A percentile compares a stretch with the other conserved stretches of the same genome.
Conservation (phyloP, 2,113 vertebrate species). For the Pica pica region DNA sequence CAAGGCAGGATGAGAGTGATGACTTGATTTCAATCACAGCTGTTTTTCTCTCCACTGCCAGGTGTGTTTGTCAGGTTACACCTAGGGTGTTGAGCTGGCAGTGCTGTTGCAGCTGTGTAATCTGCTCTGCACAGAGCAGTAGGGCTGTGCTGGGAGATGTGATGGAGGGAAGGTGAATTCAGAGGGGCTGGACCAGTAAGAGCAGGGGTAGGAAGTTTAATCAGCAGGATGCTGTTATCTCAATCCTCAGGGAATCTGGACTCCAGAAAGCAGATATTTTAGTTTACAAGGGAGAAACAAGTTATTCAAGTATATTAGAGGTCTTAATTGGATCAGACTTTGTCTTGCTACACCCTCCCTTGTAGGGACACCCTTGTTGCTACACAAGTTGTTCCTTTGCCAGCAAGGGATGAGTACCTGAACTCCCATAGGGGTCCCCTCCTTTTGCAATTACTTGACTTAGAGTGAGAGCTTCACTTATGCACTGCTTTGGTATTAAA, state of each 20-base stretch:
- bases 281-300: background rate
- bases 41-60: background rate
- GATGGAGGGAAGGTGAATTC: background rate
- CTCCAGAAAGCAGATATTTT: background rate
- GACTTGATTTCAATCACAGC: background rate
- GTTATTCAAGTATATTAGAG: background rate
- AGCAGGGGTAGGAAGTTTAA: background rate
- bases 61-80: background rate
- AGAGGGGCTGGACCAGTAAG: background rate
- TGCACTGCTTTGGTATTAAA: background rate
- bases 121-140: background rate
- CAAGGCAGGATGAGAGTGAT: background rate
- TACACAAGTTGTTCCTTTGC: background rate
- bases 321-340: background rate
- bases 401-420: background rate
- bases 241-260: background rate
- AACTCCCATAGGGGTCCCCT: fast-evolving
- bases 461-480: background rate
- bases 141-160: background rate
- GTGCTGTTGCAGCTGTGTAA: background rate
- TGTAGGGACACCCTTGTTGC: too few relatives aligned
- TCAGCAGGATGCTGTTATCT: background rate
- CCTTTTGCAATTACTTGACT: background rate
- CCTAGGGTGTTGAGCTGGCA: background rate
- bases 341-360: background rate